A percentile compares a stretch with the other conserved stretches of the same genome.
Evolutionary conservation across 2,888 invertebrate species (phyloP).

Genomic region (Tanypteryx hageni): DNA sequence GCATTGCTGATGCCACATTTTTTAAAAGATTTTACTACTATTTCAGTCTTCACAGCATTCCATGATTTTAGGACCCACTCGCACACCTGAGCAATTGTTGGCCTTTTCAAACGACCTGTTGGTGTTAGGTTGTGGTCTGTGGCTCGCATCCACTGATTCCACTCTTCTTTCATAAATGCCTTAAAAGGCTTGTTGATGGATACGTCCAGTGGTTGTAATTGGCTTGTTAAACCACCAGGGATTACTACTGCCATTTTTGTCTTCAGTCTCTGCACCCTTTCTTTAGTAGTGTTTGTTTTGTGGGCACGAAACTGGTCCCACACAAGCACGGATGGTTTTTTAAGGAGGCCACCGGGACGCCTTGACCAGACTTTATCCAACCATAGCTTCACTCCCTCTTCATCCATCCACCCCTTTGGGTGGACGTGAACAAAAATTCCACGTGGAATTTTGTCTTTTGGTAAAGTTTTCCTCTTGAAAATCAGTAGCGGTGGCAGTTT

Average conservation of each 20-base stretch:
- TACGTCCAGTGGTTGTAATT: constrained; percentile 68
- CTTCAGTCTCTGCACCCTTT: constrained; percentile 11
- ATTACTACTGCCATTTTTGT: constrained; percentile 67
- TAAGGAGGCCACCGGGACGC: constrained; percentile 29
- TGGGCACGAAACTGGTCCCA: background rate
- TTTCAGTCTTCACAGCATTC: constrained; percentile 16
- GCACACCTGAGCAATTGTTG: constrained; percentile 47
- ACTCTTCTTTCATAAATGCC: constrained; percentile 49
- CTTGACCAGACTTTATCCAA: constrained; percentile 26
- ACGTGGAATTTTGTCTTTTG: constrained; percentile 16
- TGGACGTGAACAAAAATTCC: constrained; percentile 2
- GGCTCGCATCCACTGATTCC: constrained; percentile 66
- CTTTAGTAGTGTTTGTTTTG: constrained; percentile 8
- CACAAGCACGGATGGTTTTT: constrained; percentile 42
- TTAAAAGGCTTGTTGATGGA: constrained; percentile 67
- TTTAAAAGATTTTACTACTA: background rate
- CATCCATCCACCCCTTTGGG: no score
- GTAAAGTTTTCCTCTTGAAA: constrained; percentile 60
- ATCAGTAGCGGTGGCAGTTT: constrained; percentile 22
- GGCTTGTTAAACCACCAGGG: constrained; percentile 66
- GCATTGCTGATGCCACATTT: background rate
- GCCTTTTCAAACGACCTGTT: constrained; percentile 56
- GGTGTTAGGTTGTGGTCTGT: background rate
- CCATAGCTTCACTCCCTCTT: no score
- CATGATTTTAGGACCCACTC: constrained; percentile 31